Base-by-base conservation (phyloP, 2,888 invertebrate genomes). In the Oscheius sp. region DNA sequence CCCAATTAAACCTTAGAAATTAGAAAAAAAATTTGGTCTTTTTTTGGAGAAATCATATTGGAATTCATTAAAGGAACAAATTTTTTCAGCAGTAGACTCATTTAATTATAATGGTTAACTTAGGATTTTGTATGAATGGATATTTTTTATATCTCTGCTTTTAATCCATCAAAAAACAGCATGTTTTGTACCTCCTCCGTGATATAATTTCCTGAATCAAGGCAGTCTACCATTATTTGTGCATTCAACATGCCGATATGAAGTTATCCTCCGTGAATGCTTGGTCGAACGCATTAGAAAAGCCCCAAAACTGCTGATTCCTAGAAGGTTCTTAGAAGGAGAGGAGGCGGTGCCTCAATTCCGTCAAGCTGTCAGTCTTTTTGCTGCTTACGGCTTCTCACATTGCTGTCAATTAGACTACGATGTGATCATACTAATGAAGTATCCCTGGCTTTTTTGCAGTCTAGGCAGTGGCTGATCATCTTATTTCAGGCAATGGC, bases 241-340 rank as follows among this genome's bases (percentile, higher is more conserved):
- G n/a, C n/a, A n/a, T n/a, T n/a, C n/a, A n/a, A n/a, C n/a, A n/a
- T n/a, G 4, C 22, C 47, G 24, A 33, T 33, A 54, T 54, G 24
- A 54, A 36, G 54, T 54, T 54, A 54, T 47, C 47, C 47, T n/a
- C n/a, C 17, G 20, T 47, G 54, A 54, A 54, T 54, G 54, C 54
- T 33, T 33, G 54, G 36, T 17, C 54, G 54, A 54, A 12, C 32
- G 22, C 33, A 54, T 54, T 54, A 32, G 32, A 17, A 17, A 32
- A 9, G 20, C 47, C 47, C 24, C 12, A 4, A 22, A 22, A 12
- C 5, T 47, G 47, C 24, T 5, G 20, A 17, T 47, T 20, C 47
- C 47, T 47, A n/a, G n/a, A n/a, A n/a, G 47, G 22, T 47, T 4
- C 24, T 5, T 5, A 22, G 6, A 20, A 20, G 17, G 47, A 47